These are phyloP conservation scores for Rhabdophis nuchalis DNA, from an alignment of 2,797 vertebrate genomes.

Conservation along the genomic window DNA sequence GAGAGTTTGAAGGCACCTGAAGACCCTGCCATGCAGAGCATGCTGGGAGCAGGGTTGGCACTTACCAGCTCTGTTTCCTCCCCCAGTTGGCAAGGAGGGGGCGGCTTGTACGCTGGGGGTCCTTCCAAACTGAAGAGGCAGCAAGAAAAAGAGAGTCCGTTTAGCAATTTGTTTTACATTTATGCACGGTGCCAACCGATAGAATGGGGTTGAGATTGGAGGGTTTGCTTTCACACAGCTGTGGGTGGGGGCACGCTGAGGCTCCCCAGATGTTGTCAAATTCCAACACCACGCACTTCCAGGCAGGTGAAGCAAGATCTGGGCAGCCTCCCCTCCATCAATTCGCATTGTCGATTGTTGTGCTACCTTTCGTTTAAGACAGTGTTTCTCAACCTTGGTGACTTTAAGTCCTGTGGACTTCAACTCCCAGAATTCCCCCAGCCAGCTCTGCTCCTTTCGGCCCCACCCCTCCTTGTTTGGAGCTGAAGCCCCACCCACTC, in stretches of 20 bases:
- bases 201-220: neutral
- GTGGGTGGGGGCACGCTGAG: neutral
- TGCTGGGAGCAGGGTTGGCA: neutral
- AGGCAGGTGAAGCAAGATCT: neutral
- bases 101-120: constrained; percentile 66
- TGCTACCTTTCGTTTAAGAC: neutral
- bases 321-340: neutral
- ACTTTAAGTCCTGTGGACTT: too few relatives aligned
- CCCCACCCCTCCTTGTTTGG: neutral
- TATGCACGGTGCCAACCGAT: neutral
- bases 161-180: neutral
- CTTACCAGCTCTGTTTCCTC: constrained; percentile 60
- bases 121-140: constrained; percentile 56
- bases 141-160: neutral
- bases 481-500: neutral
- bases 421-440: too few relatives aligned
- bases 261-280: neutral
- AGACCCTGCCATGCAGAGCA: too few relatives aligned
- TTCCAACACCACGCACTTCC: neutral
- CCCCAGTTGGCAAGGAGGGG: constrained; percentile 55
- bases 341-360: neutral
- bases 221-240: neutral
- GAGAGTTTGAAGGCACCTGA: neutral
- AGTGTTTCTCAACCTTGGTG: too few relatives aligned
- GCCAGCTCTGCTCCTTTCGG: too few relatives aligned